A percentile compares a stretch with the other conserved stretches of the same genome.
phyloP scores from a whole-genome alignment of 2,797 vertebrate species.

The Bryconaethiops microstoma region DNA sequence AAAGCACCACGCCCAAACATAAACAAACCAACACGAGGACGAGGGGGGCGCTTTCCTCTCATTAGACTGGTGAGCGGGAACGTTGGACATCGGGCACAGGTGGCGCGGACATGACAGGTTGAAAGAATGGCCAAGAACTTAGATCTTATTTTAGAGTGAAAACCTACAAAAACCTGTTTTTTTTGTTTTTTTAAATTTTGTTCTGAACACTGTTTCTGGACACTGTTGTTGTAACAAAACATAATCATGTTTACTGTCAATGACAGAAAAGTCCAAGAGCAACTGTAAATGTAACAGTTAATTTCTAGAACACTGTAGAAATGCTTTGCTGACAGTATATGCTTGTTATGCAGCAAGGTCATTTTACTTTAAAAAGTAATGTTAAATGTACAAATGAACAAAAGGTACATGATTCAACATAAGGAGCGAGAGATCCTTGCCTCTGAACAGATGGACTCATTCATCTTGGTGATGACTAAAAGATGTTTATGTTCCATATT shows the following conservation, averaged over 20 bases:
- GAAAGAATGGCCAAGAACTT: too few species aligned
- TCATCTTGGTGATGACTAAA: not conserved
- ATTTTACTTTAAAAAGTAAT: not conserved
- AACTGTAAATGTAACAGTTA: too few species aligned
- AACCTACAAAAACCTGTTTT: not conserved
- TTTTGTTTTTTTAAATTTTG: not conserved
- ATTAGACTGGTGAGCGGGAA: too few species aligned
- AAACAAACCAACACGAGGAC: too few species aligned
- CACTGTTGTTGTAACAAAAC: not conserved
- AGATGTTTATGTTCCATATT: not conserved
- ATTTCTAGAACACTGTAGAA: too few species aligned
- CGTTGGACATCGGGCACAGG: too few species aligned
- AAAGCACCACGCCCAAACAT: too few species aligned
- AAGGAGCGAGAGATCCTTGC: too few species aligned
- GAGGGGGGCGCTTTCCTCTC: too few species aligned
- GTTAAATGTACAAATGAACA: not conserved
- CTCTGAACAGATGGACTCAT: constrained; percentile 5
- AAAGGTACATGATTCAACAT: not conserved
- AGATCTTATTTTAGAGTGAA: not conserved
- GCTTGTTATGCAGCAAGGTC: not conserved
- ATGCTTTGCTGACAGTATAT: not conserved
- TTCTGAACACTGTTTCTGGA: not conserved
- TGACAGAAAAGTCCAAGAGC: too few species aligned
- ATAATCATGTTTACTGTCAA: not conserved
- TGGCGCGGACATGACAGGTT: too few species aligned